phyloP scores from a whole-genome alignment of 2,797 vertebrate genomes.

The Syngnathus rostellatus region DNA sequence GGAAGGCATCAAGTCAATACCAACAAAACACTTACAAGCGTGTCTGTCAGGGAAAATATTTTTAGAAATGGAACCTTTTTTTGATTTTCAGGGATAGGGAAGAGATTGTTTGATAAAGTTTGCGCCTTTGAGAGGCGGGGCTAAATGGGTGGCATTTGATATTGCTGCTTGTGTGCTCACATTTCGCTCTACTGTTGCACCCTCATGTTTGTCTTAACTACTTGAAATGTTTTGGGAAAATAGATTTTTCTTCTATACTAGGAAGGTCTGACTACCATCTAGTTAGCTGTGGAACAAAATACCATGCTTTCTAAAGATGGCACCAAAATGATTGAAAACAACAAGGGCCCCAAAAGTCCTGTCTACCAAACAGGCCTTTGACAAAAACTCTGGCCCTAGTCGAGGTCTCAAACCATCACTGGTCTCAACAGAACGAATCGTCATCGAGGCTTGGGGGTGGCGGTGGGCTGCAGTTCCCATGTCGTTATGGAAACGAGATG shows the following conservation, averaged over 20 bases:
- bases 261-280: too few relatives aligned
- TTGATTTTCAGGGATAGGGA: slow-evolving; percentile 18
- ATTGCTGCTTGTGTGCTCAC: too few relatives aligned
- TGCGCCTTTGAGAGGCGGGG: too few relatives aligned
- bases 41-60: slow-evolving; percentile 6
- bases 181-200: too few relatives aligned
- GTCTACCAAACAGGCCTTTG: neutral
- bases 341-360: neutral
- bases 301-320: too few relatives aligned
- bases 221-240: too few relatives aligned
- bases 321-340: neutral
- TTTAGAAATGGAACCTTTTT: slow-evolving; percentile 9
- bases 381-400: neutral
- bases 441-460: slow-evolving; percentile 26
- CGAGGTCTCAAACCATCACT: neutral
- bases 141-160: too few relatives aligned
- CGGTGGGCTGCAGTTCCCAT: slow-evolving; percentile 43
- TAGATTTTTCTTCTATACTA: too few relatives aligned
- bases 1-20: slow-evolving; percentile 20
- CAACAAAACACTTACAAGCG: neutral
- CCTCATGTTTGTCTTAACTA: too few relatives aligned
- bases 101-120: slow-evolving; percentile 13
- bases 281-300: too few relatives aligned
- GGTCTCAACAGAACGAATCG: slow-evolving; percentile 10
- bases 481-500: slow-evolving; percentile 72